Conservation (phyloP, 1,140 invertebrate species). For the Charaxes varanes region DNA sequence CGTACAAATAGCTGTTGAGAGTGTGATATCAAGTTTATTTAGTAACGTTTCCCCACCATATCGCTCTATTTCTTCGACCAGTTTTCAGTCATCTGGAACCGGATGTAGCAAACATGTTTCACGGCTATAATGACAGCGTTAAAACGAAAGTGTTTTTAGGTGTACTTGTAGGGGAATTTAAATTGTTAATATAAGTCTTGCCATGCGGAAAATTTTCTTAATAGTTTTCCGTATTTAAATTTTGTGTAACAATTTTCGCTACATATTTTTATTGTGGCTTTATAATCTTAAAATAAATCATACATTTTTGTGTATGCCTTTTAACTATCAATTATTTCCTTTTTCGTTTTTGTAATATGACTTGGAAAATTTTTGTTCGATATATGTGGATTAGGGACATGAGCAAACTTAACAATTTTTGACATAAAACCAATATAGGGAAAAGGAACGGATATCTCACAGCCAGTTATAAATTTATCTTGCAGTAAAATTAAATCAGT, state of each 20-base stretch:
- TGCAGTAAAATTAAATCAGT: slow-evolving; percentile 40
- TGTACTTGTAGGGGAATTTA: too few species aligned
- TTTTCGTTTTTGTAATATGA: too few species aligned
- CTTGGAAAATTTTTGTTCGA: too few species aligned
- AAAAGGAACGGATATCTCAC: slow-evolving; percentile 17
- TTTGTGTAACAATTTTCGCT: too few species aligned
- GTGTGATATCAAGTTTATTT: slow-evolving; percentile 15
- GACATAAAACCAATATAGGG: background rate
- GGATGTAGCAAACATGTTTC: slow-evolving; percentile 9
- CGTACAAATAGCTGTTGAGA: slow-evolving; percentile 16
- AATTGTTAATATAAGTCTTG: slow-evolving; percentile 2
- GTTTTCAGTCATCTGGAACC: slow-evolving; percentile 21
- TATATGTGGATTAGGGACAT: background rate
- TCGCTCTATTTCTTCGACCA: slow-evolving; percentile 11
- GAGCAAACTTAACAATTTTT: slow-evolving; percentile 1
- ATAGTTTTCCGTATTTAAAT: background rate
- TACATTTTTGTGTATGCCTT: too few species aligned
- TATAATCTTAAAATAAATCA: too few species aligned
- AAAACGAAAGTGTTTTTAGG: slow-evolving; percentile 8
- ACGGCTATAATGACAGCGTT: background rate
- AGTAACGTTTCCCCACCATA: slow-evolving; percentile 17
- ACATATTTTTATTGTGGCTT: too few species aligned
- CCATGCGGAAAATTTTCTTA: background rate
- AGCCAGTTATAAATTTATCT: slow-evolving; percentile 26
- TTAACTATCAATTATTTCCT: too few species aligned